These are phyloP conservation scores for Anthopleura sola DNA, from an alignment of 64 coral and sea anemone genomes.

Conservation along the genomic window DNA sequence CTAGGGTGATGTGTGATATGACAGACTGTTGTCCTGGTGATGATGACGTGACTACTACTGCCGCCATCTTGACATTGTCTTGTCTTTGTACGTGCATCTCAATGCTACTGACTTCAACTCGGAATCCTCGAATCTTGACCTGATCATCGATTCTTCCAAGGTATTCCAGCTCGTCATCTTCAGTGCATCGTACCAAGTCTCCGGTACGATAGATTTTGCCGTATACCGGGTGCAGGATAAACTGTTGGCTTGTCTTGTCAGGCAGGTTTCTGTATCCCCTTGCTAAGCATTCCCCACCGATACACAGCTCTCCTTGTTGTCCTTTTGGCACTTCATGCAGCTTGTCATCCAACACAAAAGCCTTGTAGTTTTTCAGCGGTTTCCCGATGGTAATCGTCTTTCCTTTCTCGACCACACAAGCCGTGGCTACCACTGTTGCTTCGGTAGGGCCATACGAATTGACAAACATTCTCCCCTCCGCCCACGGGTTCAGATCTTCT, in stretches of 20 bases:
- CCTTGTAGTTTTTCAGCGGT: background rate
- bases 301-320: conserved; percentile 4
- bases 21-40: conserved; percentile 9
- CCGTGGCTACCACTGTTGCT: conserved; percentile 1
- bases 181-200: background rate
- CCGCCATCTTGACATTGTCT: conserved; percentile 20
- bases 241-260: background rate
- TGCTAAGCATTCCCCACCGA: conserved; percentile 3
- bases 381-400: conserved; percentile 6
- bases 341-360: background rate
- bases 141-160: conserved; percentile 21
- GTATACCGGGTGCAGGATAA: background rate
- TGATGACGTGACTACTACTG: background rate
- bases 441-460: conserved; percentile 10
- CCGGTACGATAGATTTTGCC: conserved; percentile 12
- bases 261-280: conserved; percentile 7
- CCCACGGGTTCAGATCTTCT: conserved; percentile 2
- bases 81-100: background rate
- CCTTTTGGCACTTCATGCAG: background rate
- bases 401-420: background rate
- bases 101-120: conserved; percentile 1
- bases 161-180: conserved; percentile 3
- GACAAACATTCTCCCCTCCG: background rate
- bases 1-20: background rate
- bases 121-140: conserved; percentile 18